A percentile compares a stretch with the other conserved stretches of the same genome.
Evolutionary conservation across 2,797 vertebrate genomes (phyloP).

Genomic region (Cyprinella venusta): DNA sequence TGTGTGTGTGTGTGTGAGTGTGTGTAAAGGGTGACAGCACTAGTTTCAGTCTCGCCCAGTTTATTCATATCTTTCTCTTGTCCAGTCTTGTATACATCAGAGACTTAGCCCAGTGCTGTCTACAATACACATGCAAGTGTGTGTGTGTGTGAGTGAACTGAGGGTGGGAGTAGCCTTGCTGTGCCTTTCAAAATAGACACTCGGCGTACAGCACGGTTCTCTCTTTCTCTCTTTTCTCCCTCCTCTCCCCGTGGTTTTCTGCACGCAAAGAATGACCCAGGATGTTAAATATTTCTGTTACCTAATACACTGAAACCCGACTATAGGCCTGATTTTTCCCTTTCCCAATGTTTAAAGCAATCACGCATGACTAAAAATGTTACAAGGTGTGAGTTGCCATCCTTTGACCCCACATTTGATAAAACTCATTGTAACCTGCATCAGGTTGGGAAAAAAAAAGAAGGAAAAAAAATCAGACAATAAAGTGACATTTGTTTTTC

Average conservation of each 20-base stretch:
- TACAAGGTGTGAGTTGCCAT: slow-evolving; percentile 58
- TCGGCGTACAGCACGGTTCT: slow-evolving; percentile 59
- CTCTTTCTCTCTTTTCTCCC: slow-evolving; percentile 47
- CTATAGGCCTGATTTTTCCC: slow-evolving; percentile 58
- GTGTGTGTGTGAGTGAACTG: slow-evolving; percentile 62
- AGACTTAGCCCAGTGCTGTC: slow-evolving; percentile 71
- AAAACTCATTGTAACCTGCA: slow-evolving; percentile 69
- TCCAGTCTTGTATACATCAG: slow-evolving; percentile 59
- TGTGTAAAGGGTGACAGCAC: slow-evolving; percentile 61
- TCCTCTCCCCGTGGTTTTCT: slow-evolving; percentile 56
- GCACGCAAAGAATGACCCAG: slow-evolving; percentile 66
- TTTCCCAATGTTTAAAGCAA: slow-evolving; percentile 54
- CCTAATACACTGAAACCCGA: slow-evolving; percentile 57
- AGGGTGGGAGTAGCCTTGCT: slow-evolving; percentile 77
- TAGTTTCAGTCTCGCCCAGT: slow-evolving; percentile 64
- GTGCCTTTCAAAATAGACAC: slow-evolving; percentile 75
- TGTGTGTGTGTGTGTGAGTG: slow-evolving; percentile 60
- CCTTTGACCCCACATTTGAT: slow-evolving; percentile 57
- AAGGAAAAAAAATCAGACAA: slow-evolving; percentile 54
- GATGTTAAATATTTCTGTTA: slow-evolving; percentile 56
- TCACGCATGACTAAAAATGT: slow-evolving; percentile 59
- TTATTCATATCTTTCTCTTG: slow-evolving; percentile 57
- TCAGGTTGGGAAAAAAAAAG: slow-evolving; percentile 66
- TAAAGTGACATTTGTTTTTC: slow-evolving; percentile 65
- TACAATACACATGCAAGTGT: slow-evolving; percentile 65